These are phyloP conservation scores for Melieria omissa DNA, from an alignment of 2,888 invertebrate genomes.

Conservation along the genomic window DNA sequence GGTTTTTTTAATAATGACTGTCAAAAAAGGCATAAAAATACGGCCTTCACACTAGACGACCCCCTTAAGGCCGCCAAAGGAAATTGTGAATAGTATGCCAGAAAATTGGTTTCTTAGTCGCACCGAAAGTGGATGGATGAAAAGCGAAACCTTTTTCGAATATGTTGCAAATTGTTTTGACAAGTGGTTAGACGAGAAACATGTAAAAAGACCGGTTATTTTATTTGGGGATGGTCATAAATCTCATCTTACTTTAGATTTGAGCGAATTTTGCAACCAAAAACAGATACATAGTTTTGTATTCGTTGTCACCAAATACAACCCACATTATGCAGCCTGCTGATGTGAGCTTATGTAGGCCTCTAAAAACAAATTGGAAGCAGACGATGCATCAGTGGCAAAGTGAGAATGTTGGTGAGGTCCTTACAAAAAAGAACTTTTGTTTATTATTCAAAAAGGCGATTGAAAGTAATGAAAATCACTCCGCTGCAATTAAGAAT, in stretches of 20 bases:
- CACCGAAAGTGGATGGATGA: too few relatives aligned
- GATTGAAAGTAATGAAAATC: conserved; percentile 10
- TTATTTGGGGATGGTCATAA: conserved; percentile 9
- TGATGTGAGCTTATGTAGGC: conserved; percentile 41
- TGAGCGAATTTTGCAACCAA: conserved; percentile 38
- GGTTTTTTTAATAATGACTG: too few relatives aligned
- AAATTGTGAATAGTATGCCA: too few relatives aligned
- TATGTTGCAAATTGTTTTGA: neutral
- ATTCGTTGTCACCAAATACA: conserved; percentile 40
- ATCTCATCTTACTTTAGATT: neutral
- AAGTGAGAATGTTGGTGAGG: conserved; percentile 15
- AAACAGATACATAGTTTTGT: conserved; percentile 37
- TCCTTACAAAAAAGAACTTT: conserved; percentile 29
- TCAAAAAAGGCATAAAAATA: too few relatives aligned
- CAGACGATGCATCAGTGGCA: conserved; percentile 40
- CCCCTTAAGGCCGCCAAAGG: too few relatives aligned
- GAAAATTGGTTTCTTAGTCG: too few relatives aligned
- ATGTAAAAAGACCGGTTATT: neutral
- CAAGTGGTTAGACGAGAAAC: neutral
- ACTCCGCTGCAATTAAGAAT: conserved; percentile 26
- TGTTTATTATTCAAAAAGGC: conserved; percentile 25
- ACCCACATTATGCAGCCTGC: conserved; percentile 43
- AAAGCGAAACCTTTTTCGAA: too few relatives aligned
- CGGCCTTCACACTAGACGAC: too few relatives aligned
- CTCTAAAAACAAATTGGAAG: conserved; percentile 40